These are phyloP conservation scores for Oikopleura albicans DNA, from an alignment of 23 tunicate species.

Conservation along the genomic window DNA sequence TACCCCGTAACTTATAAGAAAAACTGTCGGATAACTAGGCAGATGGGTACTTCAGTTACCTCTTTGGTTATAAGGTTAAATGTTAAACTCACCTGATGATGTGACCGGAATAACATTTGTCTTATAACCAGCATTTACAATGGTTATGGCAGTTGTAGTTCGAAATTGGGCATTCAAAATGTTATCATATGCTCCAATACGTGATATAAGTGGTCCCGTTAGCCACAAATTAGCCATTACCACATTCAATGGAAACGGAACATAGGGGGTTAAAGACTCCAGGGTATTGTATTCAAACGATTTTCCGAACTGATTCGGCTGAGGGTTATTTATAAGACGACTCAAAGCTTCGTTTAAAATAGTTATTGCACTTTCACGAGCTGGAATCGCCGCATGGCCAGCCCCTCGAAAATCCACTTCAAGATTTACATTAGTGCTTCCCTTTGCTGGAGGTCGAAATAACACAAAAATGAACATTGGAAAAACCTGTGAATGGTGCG, in stretches of 20 bases:
- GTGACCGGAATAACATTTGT: not conserved
- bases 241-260: not conserved
- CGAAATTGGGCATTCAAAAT: not conserved
- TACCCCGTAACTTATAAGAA: too few relatives aligned
- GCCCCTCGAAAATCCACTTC: not conserved
- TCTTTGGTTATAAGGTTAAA: not conserved
- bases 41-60: too few relatives aligned
- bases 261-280: not conserved
- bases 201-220: not conserved
- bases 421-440: not conserved
- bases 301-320: slow-evolving; percentile 16
- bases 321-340: not conserved
- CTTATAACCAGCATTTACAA: not conserved
- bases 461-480: too few relatives aligned
- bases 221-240: not conserved
- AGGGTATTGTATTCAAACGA: not conserved
- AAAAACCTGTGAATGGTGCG: too few relatives aligned
- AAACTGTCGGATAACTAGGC: too few relatives aligned
- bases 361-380: not conserved
- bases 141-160: slow-evolving; percentile 4
- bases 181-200: not conserved
- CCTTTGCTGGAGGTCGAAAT: too few relatives aligned
- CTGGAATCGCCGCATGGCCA: slow-evolving; percentile 8
- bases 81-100: not conserved
- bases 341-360: not conserved